These are phyloP conservation scores for Hypotaenidia okinawae DNA, from an alignment of 2,797 vertebrate species.

Conservation along the genomic window DNA sequence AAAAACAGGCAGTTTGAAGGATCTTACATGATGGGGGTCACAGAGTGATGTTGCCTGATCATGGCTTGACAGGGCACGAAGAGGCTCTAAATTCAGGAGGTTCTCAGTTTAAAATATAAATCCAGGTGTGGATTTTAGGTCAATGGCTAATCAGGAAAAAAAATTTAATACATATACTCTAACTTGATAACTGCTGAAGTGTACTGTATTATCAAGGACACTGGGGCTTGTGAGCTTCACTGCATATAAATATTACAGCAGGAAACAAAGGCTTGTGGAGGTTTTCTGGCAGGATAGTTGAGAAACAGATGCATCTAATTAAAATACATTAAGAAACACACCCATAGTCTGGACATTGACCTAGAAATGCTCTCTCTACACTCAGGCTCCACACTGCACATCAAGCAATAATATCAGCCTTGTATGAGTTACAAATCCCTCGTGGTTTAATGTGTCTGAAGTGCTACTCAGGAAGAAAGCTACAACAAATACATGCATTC, in stretches of 20 bases:
- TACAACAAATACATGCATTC: background rate
- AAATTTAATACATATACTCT: background rate
- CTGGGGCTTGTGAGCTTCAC: background rate
- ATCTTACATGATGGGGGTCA: background rate
- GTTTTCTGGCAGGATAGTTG: background rate
- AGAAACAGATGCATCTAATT: background rate
- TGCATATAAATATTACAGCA: background rate
- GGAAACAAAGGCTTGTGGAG: background rate
- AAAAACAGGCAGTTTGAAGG: background rate
- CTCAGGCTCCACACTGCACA: background rate
- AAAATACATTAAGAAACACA: background rate
- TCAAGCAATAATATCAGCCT: background rate
- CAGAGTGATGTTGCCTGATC: background rate
- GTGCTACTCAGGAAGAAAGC: background rate
- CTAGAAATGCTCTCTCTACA: background rate
- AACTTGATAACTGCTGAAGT: background rate
- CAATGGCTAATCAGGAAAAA: background rate
- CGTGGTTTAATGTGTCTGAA: background rate
- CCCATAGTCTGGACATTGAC: background rate
- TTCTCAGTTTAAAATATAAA: background rate
- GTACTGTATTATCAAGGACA: background rate
- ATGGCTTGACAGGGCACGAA: background rate
- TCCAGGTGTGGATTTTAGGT: background rate
- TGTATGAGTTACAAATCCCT: background rate
- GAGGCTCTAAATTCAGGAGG: background rate